Evolutionary conservation across 2,113 vertebrate genomes (phyloP).

Genomic region (Lanius collurio): DNA sequence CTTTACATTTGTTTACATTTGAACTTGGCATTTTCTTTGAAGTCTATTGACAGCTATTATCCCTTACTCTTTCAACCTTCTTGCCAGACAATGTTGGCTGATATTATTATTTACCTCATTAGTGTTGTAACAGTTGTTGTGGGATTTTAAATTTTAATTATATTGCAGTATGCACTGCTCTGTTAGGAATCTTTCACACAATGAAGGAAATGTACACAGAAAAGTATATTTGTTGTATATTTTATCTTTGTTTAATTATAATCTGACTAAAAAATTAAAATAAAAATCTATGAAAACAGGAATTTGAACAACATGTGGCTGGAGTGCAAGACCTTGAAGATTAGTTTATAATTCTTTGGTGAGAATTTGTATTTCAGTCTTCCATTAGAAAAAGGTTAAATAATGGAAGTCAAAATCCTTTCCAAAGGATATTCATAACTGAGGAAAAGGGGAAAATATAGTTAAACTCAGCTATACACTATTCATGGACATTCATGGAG

Average conservation of each 20-base stretch:
- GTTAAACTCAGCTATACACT: neutral
- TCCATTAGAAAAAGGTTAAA: neutral
- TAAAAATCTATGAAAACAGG: neutral
- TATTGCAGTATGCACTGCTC: neutral
- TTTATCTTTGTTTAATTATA: neutral
- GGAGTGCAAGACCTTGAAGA: neutral
- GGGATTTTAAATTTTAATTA: neutral
- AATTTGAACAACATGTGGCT: neutral
- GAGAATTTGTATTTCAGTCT: neutral
- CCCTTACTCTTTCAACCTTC: neutral
- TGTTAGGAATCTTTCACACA: neutral
- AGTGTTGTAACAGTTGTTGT: neutral
- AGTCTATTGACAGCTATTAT: neutral
- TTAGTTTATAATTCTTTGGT: neutral
- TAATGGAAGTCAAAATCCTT: neutral
- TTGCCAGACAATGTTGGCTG: neutral
- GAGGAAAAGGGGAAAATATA: neutral
- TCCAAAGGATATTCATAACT: neutral
- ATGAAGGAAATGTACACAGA: neutral
- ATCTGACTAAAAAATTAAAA: neutral
- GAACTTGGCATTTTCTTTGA: neutral
- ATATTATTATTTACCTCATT: neutral
- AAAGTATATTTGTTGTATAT: neutral
- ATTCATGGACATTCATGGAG: neutral
- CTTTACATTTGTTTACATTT: constrained; percentile 18